Percentiles rank a stretch among this genome's conserved stretches.
phyloP scores from a whole-genome alignment of 2,797 vertebrate species.

The Calcarius lapponicus region DNA sequence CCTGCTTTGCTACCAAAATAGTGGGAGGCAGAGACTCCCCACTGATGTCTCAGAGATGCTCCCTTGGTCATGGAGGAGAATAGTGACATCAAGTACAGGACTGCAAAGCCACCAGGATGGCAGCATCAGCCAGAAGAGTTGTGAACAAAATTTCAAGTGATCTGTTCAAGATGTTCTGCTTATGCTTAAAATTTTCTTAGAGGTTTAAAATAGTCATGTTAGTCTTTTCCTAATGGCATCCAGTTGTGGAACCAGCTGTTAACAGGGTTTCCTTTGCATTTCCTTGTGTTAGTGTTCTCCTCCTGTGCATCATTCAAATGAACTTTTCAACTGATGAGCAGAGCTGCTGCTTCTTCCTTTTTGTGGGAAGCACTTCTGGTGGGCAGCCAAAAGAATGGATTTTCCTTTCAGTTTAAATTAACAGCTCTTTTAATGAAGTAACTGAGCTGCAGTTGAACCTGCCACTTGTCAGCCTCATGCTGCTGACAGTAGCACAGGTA shows the following conservation, averaged over 20 bases:
- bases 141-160: neutral
- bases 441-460: constrained; percentile 1
- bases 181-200: neutral
- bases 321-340: neutral
- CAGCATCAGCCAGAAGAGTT: neutral
- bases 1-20: neutral
- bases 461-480: neutral
- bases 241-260: neutral
- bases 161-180: neutral
- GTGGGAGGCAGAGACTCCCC: no score
- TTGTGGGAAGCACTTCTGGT: neutral
- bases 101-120: neutral
- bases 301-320: neutral
- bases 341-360: neutral
- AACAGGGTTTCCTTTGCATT: neutral
- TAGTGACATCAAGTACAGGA: neutral
- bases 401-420: constrained; percentile 17
- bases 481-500: neutral
- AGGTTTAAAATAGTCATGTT: neutral
- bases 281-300: neutral
- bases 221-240: neutral
- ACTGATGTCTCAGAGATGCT: no score
- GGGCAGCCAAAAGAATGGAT: neutral
- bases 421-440: constrained; percentile 7
- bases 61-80: neutral